These are phyloP conservation scores for Ibycter americanus DNA, from an alignment of 2,797 vertebrate genomes.

Conservation along the genomic window DNA sequence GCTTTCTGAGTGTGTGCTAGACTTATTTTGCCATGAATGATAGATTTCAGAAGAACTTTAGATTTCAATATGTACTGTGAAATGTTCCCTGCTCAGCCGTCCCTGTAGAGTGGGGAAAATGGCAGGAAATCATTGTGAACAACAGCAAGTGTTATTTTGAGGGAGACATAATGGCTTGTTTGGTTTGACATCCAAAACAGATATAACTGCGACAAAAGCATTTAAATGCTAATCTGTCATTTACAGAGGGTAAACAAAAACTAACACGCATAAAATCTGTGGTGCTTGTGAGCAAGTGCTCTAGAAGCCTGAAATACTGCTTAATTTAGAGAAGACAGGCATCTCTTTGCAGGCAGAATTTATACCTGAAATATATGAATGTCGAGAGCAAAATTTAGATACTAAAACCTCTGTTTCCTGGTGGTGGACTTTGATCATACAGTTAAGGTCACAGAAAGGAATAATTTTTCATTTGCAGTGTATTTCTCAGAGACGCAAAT, in stretches of 20 bases:
- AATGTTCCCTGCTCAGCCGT: slow-evolving; percentile 20
- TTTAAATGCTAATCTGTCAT: slow-evolving; percentile 68
- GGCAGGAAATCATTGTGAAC: slow-evolving; percentile 32
- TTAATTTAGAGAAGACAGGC: slow-evolving; percentile 8
- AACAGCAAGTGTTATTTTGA: slow-evolving; percentile 37
- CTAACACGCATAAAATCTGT: neutral
- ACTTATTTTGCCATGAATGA: slow-evolving; percentile 40
- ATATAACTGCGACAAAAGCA: slow-evolving; percentile 42
- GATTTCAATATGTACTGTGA: slow-evolving; percentile 19
- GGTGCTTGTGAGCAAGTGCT: neutral
- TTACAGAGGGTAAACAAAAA: slow-evolving; percentile 62
- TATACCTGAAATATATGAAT: neutral
- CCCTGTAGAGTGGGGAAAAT: slow-evolving; percentile 19
- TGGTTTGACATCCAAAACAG: slow-evolving; percentile 57
- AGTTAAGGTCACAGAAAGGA: neutral
- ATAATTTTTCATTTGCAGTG: neutral
- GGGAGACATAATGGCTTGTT: slow-evolving; percentile 55
- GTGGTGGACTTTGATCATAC: neutral
- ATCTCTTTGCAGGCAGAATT: neutral
- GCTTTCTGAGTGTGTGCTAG: neutral
- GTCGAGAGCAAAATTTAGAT: neutral
- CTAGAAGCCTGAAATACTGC: slow-evolving; percentile 3
- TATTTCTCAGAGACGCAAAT: neutral
- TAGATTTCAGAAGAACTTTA: slow-evolving; percentile 43
- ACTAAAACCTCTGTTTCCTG: neutral